phyloP scores from a whole-genome alignment of 2,797 vertebrate genomes.

The Diceros bicornis region DNA sequence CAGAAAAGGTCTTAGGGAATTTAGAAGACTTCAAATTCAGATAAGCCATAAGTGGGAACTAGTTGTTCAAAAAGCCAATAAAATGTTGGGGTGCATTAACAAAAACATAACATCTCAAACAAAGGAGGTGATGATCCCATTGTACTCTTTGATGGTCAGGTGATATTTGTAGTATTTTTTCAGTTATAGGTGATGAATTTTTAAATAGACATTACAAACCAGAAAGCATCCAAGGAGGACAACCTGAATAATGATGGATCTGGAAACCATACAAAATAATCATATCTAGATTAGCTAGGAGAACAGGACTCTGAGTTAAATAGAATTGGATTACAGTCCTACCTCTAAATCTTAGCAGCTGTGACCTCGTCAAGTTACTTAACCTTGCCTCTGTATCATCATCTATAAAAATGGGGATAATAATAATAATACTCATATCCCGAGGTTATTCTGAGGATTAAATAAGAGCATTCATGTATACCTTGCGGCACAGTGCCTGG shows the following conservation, averaged over 20 bases:
- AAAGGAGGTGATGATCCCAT: neutral
- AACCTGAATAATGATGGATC: slow-evolving; percentile 23
- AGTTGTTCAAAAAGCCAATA: slow-evolving; percentile 35
- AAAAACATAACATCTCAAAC: neutral
- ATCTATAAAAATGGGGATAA: neutral
- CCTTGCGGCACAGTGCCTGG: neutral
- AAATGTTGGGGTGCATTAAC: slow-evolving; percentile 10
- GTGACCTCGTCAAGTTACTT: neutral
- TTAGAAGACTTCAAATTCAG: slow-evolving; percentile 28
- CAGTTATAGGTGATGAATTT: neutral
- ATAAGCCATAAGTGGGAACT: neutral
- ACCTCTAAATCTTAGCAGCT: neutral
- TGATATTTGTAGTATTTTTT: neutral
- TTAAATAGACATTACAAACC: neutral
- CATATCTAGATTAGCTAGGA: neutral
- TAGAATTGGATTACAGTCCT: neutral
- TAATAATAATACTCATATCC: neutral
- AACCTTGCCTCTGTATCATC: neutral
- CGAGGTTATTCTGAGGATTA: neutral
- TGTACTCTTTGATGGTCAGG: neutral
- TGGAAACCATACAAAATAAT: slow-evolving; percentile 16
- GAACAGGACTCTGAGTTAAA: neutral
- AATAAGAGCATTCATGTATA: neutral
- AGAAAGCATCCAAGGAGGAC: slow-evolving; percentile 30
- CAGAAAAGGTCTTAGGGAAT: neutral